These are phyloP conservation scores for Lucilia sericata DNA, from an alignment of 1,140 invertebrate genomes.

Conservation along the genomic window DNA sequence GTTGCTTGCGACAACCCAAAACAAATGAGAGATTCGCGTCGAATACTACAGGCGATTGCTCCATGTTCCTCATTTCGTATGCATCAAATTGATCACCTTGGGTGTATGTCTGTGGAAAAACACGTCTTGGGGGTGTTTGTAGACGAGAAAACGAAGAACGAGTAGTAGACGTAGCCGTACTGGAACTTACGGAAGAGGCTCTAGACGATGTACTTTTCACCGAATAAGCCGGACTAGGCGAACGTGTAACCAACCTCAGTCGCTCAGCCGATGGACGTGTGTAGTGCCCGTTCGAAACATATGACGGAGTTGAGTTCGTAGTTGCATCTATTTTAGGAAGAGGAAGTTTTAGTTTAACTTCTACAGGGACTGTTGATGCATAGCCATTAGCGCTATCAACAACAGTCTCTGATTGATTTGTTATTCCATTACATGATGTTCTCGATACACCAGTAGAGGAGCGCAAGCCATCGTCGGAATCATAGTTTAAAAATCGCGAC, in stretches of 20 bases:
- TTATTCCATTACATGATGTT: slow-evolving; percentile 16
- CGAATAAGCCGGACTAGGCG: slow-evolving; percentile 62
- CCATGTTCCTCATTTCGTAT: slow-evolving; percentile 73
- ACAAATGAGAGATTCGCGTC: slow-evolving; percentile 84
- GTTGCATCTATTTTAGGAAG: slow-evolving; percentile 54
- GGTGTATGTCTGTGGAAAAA: slow-evolving; percentile 75
- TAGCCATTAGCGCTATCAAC: slow-evolving; percentile 47
- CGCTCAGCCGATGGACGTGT: slow-evolving; percentile 49
- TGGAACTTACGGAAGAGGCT: slow-evolving; percentile 47
- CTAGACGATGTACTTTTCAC: slow-evolving; percentile 57
- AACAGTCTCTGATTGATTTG: slow-evolving; percentile 14
- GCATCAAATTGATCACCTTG: slow-evolving; percentile 68
- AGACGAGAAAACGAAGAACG: slow-evolving; percentile 45
- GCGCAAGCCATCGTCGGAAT: slow-evolving; percentile 45
- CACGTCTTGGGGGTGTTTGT: slow-evolving; percentile 71
- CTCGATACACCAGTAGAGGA: not conserved
- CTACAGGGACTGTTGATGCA: slow-evolving; percentile 50
- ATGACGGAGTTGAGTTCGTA: not conserved
- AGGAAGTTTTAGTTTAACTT: slow-evolving; percentile 63
- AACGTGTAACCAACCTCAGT: slow-evolving; percentile 53
- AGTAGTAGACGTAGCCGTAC: slow-evolving; percentile 28
- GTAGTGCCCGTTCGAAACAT: not conserved
- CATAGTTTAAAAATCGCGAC: slow-evolving; percentile 33
- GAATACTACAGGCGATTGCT: slow-evolving; percentile 82
- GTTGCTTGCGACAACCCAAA: slow-evolving; percentile 77